These are phyloP conservation scores for Leptopterna dolabrata DNA, from an alignment of 2,888 invertebrate species.

Conservation along the genomic window DNA sequence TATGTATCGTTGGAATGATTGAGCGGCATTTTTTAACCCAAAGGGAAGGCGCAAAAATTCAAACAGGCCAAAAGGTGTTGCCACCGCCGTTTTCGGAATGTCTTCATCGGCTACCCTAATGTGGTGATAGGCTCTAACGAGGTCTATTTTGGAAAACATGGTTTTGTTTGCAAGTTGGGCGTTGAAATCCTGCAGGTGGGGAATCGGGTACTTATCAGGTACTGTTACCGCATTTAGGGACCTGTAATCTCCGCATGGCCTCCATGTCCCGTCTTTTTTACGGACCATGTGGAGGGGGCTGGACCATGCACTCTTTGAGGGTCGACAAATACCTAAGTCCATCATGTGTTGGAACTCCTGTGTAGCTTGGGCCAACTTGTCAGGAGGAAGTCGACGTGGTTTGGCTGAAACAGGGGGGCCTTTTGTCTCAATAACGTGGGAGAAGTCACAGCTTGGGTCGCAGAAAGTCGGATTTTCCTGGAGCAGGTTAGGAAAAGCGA, in stretches of 20 bases:
- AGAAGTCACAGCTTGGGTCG: not conserved
- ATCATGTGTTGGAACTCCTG: constrained; percentile 44
- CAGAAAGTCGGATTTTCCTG: not conserved
- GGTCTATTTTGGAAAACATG: constrained; percentile 62
- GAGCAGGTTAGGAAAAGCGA: constrained; percentile 28
- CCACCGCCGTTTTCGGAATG: constrained; percentile 58
- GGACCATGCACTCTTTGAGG: constrained; percentile 52
- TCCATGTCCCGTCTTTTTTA: constrained; percentile 62
- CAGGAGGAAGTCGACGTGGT: constrained; percentile 59
- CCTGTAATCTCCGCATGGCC: constrained; percentile 66
- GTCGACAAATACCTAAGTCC: constrained; percentile 53
- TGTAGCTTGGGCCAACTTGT: constrained; percentile 64
- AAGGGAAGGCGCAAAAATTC: constrained; percentile 59
- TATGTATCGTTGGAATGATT: constrained; percentile 64
- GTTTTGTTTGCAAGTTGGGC: constrained; percentile 61
- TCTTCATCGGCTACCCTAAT: constrained; percentile 64
- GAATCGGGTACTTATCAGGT: constrained; percentile 65
- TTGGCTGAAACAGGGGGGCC: constrained; percentile 64
- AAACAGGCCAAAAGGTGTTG: constrained; percentile 64
- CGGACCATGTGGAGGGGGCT: constrained; percentile 40
- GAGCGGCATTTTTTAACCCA: constrained; percentile 61
- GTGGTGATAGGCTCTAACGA: constrained; percentile 64
- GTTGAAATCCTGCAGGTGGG: constrained; percentile 64
- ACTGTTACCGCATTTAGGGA: constrained; percentile 65
- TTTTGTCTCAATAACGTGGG: constrained; percentile 35